phyloP scores from a whole-genome alignment of 53 echinoderm and acorn worm genomes.

The Arbacia lixula region DNA sequence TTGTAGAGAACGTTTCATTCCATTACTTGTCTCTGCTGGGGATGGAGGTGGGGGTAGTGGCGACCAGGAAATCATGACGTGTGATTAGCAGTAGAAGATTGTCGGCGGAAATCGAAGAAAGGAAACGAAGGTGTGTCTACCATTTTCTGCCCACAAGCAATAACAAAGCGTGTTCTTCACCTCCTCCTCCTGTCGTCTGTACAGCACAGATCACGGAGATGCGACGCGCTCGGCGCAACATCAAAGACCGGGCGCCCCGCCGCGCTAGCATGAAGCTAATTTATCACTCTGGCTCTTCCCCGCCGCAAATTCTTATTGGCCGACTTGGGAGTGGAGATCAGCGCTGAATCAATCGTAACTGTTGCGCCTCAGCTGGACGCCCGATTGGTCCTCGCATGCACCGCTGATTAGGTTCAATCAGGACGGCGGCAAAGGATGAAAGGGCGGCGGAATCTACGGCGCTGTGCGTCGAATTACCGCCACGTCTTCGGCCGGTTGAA shows the following conservation, averaged over 20 bases:
- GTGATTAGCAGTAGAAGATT: no score
- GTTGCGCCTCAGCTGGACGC: slow-evolving; percentile 38
- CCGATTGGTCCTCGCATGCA: slow-evolving; percentile 42
- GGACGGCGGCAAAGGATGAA: slow-evolving; percentile 40
- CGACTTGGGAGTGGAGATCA: slow-evolving; percentile 27
- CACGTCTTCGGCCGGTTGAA: slow-evolving; percentile 11
- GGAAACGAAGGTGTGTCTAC: no score
- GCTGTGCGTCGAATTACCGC: slow-evolving; percentile 47
- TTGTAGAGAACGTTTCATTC: no score
- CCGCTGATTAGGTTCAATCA: slow-evolving; percentile 53
- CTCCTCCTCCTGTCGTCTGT: no score
- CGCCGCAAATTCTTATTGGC: slow-evolving; percentile 8
- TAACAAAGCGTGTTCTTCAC: no score
- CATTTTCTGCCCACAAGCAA: no score
- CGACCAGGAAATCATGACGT: no score
- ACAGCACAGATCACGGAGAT: no score
- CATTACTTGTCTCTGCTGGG: no score
- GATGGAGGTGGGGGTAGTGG: no score
- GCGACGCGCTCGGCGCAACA: slow-evolving; percentile 9
- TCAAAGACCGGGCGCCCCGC: slow-evolving; percentile 1
- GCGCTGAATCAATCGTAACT: slow-evolving; percentile 54
- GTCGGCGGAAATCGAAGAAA: no score
- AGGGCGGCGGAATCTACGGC: slow-evolving; percentile 10
- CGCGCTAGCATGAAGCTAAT: slow-evolving; percentile 49
- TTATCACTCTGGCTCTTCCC: slow-evolving; percentile 51